Percentiles rank a stretch among this genome's conserved stretches.
Conservation (phyloP, 2,888 invertebrate species). For the Homarus gammarus region DNA sequence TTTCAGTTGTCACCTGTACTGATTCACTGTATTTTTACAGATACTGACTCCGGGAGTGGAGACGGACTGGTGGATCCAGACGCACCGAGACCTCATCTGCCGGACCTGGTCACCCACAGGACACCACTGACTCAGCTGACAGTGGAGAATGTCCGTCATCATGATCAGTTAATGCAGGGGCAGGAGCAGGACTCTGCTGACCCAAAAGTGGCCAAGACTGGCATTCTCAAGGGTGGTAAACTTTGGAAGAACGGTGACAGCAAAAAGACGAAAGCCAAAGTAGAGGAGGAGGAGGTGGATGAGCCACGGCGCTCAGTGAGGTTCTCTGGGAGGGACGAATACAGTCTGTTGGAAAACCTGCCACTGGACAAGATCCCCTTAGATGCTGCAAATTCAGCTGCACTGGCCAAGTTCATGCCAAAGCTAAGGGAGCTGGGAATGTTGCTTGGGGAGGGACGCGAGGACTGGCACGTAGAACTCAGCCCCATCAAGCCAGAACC, state of each 20-base stretch:
- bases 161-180: slow-evolving; percentile 74
- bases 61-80: slow-evolving; percentile 55
- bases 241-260: slow-evolving; percentile 85
- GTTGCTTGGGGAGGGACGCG: slow-evolving; percentile 56
- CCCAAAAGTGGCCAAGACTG: slow-evolving; percentile 80
- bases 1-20: background rate
- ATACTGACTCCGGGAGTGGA: slow-evolving; percentile 51
- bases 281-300: slow-evolving; percentile 68
- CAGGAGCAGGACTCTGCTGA: slow-evolving; percentile 56
- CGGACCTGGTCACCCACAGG: slow-evolving; percentile 74
- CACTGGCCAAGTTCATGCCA: slow-evolving; percentile 54
- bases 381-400: slow-evolving; percentile 64
- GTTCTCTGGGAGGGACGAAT: slow-evolving; percentile 74
- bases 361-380: slow-evolving; percentile 61
- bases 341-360: slow-evolving; percentile 67
- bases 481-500: slow-evolving; percentile 61
- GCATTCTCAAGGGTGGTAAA: slow-evolving; percentile 88
- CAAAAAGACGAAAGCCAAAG: slow-evolving; percentile 49
- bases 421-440: slow-evolving; percentile 63
- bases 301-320: slow-evolving; percentile 66
- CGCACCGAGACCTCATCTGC: slow-evolving; percentile 72
- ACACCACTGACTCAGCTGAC: slow-evolving; percentile 63
- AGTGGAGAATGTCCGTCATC: slow-evolving; percentile 74
- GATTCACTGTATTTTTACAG: slow-evolving; percentile 3
- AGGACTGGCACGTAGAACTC: slow-evolving; percentile 69